Conservation (phyloP, 1,140 invertebrate species). For the Sogatella furcifera region DNA sequence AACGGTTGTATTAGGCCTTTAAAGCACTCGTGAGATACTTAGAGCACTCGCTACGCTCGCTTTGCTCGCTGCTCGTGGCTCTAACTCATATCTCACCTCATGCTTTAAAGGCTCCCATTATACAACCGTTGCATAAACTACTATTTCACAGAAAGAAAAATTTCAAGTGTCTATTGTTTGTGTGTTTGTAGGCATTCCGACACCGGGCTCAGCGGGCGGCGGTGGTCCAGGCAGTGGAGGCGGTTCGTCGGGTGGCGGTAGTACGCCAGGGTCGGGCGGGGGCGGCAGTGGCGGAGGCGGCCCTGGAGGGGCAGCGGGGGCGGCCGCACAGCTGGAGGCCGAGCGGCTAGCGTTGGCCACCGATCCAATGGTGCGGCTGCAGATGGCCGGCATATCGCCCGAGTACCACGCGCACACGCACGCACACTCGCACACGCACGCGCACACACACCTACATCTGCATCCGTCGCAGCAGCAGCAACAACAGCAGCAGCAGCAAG, state of each 20-base stretch:
- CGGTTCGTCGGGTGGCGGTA: slow-evolving; percentile 5
- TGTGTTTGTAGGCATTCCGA: slow-evolving; percentile 13
- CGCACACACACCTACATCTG: slow-evolving; percentile 64
- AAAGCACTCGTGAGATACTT: too few relatives aligned
- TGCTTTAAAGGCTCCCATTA: too few relatives aligned
- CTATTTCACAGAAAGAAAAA: too few relatives aligned
- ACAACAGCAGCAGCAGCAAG: slow-evolving; percentile 39
- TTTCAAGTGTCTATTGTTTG: not conserved
- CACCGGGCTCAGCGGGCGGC: slow-evolving; percentile 37
- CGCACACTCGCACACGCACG: slow-evolving; percentile 74
- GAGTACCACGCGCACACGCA: slow-evolving; percentile 75
- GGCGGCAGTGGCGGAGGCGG: slow-evolving; percentile 1
- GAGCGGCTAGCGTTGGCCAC: slow-evolving; percentile 55
- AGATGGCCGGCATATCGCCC: slow-evolving; percentile 74
- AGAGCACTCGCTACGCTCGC: too few relatives aligned
- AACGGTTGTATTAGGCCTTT: too few relatives aligned
- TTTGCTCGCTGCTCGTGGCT: too few relatives aligned
- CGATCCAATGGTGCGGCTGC: slow-evolving; percentile 63
- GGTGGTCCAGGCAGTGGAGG: slow-evolving; percentile 19
- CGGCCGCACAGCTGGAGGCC: slow-evolving; percentile 30
- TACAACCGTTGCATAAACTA: too few relatives aligned
- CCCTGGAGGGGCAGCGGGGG: slow-evolving; percentile 9
- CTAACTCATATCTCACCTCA: too few relatives aligned
- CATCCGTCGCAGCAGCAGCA: slow-evolving; percentile 73
- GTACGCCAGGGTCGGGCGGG: slow-evolving; percentile 16